Evolutionary conservation across 2,888 invertebrate genomes (phyloP).

Genomic region (Cryptocephalus moraei): DNA sequence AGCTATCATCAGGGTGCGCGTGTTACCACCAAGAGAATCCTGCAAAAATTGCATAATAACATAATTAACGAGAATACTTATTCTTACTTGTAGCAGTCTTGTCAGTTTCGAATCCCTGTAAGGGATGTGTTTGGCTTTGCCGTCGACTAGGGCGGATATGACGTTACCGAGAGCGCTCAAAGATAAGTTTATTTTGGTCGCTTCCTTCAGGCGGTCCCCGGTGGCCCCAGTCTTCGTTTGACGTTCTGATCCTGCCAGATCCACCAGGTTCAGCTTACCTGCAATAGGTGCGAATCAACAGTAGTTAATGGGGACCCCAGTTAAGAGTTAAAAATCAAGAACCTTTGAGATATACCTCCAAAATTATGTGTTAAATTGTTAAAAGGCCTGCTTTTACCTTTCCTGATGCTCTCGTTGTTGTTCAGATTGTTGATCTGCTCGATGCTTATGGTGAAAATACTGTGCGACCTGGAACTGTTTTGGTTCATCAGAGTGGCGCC

Average conservation of each 20-base stretch:
- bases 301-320: background rate
- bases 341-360: too few relatives aligned
- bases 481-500: conserved; percentile 87
- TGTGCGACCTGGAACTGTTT: conserved; percentile 75
- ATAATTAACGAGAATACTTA: conserved; percentile 1
- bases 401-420: conserved; percentile 33
- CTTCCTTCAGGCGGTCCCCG: conserved; percentile 77
- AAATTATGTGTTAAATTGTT: too few relatives aligned
- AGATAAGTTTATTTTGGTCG: conserved; percentile 81
- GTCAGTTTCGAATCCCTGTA: conserved; percentile 82
- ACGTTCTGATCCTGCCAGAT: conserved; percentile 80
- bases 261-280: conserved; percentile 77
- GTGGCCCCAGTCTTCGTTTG: conserved; percentile 78
- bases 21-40: conserved; percentile 79
- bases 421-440: conserved; percentile 59
- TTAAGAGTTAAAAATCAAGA: too few relatives aligned
- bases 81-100: conserved; percentile 54
- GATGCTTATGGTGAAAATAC: conserved; percentile 75
- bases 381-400: conserved; percentile 19
- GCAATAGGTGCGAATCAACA: conserved; percentile 1
- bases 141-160: conserved; percentile 77
- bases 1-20: conserved; percentile 81
- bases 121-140: conserved; percentile 69
- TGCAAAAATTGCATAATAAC: conserved; percentile 22
- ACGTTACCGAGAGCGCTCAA: conserved; percentile 82